phyloP scores from a whole-genome alignment of 1,140 invertebrate species.

The Lucilia sericata region DNA sequence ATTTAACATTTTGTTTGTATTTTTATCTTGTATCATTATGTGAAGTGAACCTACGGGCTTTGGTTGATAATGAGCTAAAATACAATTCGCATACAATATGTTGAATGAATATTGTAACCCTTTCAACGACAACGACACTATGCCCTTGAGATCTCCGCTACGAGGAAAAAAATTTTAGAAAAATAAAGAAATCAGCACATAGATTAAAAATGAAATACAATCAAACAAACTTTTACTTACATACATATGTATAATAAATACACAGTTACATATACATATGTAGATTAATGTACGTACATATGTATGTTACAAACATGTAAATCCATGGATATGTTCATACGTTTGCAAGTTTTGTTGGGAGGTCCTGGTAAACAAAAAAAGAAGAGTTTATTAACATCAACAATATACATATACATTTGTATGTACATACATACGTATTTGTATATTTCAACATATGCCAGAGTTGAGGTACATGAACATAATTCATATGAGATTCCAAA shows the following conservation, averaged over 20 bases:
- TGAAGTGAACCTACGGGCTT: constrained; percentile 30
- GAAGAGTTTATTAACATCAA: neutral
- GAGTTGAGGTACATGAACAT: neutral
- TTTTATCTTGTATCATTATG: constrained; percentile 25
- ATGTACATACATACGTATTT: neutral
- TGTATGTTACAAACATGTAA: neutral
- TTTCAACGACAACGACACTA: constrained; percentile 58
- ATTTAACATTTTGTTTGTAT: neutral
- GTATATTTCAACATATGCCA: neutral
- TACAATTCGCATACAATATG: neutral
- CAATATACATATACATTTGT: neutral
- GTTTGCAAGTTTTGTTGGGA: too few relatives aligned
- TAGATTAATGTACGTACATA: constrained; percentile 45
- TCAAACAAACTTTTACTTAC: neutral
- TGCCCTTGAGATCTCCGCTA: constrained; percentile 61
- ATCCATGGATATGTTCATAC: neutral
- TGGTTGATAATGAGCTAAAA: constrained; percentile 40
- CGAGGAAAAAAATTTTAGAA: constrained; percentile 25
- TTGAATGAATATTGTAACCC: constrained; percentile 8
- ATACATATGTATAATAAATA: too few relatives aligned
- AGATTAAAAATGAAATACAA: neutral
- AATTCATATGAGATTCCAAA: constrained; percentile 33
- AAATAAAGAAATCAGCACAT: neutral
- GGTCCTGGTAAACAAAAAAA: neutral
- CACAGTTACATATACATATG: too few relatives aligned